Conservation (phyloP, 2,113 vertebrate species). For the Macquaria australasica region DNA sequence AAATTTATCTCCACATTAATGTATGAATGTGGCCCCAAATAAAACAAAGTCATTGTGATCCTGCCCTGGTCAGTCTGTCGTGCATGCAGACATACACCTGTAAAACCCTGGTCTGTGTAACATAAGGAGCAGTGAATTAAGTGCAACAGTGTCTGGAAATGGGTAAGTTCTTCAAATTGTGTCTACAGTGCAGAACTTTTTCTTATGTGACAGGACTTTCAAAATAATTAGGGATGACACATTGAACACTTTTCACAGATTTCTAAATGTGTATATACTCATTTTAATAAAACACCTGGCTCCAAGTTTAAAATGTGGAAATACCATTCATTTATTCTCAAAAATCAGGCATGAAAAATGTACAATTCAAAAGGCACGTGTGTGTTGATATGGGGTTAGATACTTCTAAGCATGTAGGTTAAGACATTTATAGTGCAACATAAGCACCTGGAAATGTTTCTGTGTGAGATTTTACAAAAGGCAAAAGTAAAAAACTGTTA, state of each 20-base stretch:
- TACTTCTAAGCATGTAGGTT: constrained; percentile 32
- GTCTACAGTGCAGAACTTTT: neutral
- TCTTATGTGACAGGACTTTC: neutral
- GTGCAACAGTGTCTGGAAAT: neutral
- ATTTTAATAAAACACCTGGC: constrained; percentile 40
- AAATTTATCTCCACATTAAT: neutral
- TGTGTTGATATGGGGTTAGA: constrained; percentile 36
- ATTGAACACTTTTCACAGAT: neutral
- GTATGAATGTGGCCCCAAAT: neutral
- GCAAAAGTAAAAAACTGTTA: constrained; percentile 16
- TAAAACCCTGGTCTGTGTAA: neutral
- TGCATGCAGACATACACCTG: neutral
- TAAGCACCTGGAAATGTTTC: constrained; percentile 46
- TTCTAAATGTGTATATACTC: constrained; percentile 13
- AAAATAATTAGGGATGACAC: neutral
- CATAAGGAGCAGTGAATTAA: neutral
- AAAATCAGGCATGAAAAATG: constrained; percentile 46
- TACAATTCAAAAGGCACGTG: constrained; percentile 69
- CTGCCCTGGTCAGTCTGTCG: neutral
- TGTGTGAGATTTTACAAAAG: constrained; percentile 38
- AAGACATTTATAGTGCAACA: constrained; percentile 40
- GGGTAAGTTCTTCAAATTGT: neutral
- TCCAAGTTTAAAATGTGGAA: constrained; percentile 39
- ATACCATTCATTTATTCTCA: constrained; percentile 53
- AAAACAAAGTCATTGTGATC: neutral